Evolutionary conservation across 2,797 vertebrate genomes (phyloP).

Genomic region (Trachops cirrhosus): DNA sequence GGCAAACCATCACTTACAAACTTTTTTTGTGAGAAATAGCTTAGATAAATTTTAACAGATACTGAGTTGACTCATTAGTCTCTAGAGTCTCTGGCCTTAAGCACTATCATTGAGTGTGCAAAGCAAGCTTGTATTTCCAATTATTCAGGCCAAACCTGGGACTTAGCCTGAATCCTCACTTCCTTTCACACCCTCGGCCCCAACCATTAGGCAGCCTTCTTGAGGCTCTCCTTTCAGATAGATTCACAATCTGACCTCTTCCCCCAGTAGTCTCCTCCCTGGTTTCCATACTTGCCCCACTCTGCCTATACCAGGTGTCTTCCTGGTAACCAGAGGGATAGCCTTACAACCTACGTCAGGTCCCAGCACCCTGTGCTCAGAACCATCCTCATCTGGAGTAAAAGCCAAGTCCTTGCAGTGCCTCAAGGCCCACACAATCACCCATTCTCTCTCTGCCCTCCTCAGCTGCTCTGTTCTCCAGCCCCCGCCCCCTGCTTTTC

Average conservation of each 20-base stretch:
- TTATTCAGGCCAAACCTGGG: neutral
- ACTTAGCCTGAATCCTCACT: neutral
- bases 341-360: neutral
- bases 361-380: neutral
- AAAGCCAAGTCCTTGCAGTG: neutral
- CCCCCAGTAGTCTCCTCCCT: neutral
- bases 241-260: neutral
- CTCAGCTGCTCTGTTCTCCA: neutral
- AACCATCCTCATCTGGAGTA: neutral
- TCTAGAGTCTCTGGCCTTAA: neutral
- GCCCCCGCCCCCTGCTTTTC: neutral
- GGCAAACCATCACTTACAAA: neutral
- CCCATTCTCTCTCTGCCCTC: neutral
- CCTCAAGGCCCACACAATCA: accelerated
- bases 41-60: neutral
- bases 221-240: neutral
- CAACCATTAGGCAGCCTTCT: neutral
- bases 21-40: neutral
- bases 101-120: neutral
- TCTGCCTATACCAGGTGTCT: neutral
- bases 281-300: neutral
- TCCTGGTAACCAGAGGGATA: neutral
- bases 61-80: neutral
- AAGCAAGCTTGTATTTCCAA: neutral
- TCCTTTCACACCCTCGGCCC: neutral